These are phyloP conservation scores for Oligia fasciuncula DNA, from an alignment of 2,888 invertebrate species.

Conservation along the genomic window DNA sequence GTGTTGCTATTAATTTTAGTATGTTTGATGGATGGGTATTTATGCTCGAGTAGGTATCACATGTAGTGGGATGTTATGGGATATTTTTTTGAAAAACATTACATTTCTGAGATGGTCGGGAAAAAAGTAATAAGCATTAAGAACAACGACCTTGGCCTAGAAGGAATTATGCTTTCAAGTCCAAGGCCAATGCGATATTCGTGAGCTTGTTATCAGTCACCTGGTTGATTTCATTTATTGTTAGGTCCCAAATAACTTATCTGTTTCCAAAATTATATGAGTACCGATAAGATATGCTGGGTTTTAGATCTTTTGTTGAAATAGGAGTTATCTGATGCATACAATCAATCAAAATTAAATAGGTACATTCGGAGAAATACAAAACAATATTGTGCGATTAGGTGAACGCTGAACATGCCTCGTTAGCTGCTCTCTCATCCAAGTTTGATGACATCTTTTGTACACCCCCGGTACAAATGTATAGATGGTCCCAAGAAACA, in stretches of 20 bases:
- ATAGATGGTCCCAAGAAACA: not conserved
- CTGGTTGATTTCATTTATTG: conserved; percentile 6
- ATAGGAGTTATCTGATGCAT: not conserved
- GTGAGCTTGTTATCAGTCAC: not conserved
- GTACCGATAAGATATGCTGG: not conserved
- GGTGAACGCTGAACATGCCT: not conserved
- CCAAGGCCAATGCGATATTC: conserved; percentile 24
- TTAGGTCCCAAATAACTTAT: not conserved
- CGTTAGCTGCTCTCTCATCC: not conserved
- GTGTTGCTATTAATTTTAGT: conserved; percentile 26
- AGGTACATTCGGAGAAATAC: not conserved
- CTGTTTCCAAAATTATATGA: conserved; percentile 15
- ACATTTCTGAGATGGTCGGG: not conserved
- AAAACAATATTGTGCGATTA: not conserved
- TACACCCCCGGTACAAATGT: not conserved
- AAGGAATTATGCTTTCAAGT: conserved; percentile 22
- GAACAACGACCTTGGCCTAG: conserved; percentile 18
- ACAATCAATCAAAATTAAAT: not conserved
- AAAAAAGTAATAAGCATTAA: not conserved
- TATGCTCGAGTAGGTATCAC: not conserved
- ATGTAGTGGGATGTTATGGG: not conserved
- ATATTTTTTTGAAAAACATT: not conserved
- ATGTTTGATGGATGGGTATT: not conserved
- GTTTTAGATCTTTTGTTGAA: not conserved
- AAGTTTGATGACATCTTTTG: not conserved